These are phyloP conservation scores for Hedya salicella DNA, from an alignment of 2,888 invertebrate genomes.

Conservation along the genomic window DNA sequence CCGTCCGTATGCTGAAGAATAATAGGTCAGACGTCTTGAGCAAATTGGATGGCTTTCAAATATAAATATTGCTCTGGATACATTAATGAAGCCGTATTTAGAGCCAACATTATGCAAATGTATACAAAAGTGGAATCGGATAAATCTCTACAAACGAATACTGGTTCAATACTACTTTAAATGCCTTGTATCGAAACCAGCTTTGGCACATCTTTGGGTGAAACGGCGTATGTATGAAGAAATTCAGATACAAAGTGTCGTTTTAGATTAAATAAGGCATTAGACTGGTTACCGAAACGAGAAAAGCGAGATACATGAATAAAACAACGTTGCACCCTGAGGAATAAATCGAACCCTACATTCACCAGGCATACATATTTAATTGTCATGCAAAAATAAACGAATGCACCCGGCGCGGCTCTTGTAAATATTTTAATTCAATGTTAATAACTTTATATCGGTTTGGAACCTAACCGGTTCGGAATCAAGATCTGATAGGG, in stretches of 20 bases:
- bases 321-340: slow-evolving; percentile 69
- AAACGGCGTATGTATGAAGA: slow-evolving; percentile 25
- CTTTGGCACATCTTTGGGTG: neutral
- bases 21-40: slow-evolving; percentile 58
- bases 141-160: slow-evolving; percentile 36
- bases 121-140: slow-evolving; percentile 34
- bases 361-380: slow-evolving; percentile 62
- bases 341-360: slow-evolving; percentile 64
- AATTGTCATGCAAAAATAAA: slow-evolving; percentile 79
- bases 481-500: slow-evolving; percentile 54
- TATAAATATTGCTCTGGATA: slow-evolving; percentile 39
- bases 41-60: slow-evolving; percentile 47
- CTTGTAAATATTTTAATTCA: slow-evolving; percentile 75
- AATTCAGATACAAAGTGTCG: slow-evolving; percentile 11
- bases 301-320: slow-evolving; percentile 76
- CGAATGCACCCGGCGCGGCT: slow-evolving; percentile 64
- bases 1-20: slow-evolving; percentile 54
- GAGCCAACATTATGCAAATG: slow-evolving; percentile 39
- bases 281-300: slow-evolving; percentile 67
- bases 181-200: slow-evolving; percentile 30
- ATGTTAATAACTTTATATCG: slow-evolving; percentile 75
- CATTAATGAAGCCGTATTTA: slow-evolving; percentile 37
- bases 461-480: slow-evolving; percentile 62
- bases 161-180: slow-evolving; percentile 36
- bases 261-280: slow-evolving; percentile 17